A percentile compares a stretch with the other conserved stretches of the same genome.
Conservation (phyloP, 2,888 invertebrate genomes). For the Ariolimax columbianus region DNA sequence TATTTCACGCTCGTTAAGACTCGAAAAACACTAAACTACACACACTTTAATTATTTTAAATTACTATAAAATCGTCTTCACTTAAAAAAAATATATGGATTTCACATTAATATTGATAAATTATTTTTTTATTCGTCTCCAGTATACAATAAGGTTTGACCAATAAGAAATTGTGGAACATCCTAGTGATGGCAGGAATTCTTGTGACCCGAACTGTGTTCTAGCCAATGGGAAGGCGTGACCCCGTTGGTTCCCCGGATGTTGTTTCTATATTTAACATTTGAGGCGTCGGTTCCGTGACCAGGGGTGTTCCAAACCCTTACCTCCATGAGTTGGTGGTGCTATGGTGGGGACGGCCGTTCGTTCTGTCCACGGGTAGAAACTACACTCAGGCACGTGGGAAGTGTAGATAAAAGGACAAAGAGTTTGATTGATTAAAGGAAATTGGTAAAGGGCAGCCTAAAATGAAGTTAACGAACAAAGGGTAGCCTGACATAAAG, state of each 20-base stretch:
- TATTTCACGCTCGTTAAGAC: background rate
- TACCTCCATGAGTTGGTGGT: background rate
- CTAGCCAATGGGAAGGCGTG: constrained; percentile 47
- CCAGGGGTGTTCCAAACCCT: constrained; percentile 28
- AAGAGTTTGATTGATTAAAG: too few relatives aligned
- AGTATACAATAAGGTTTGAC: background rate
- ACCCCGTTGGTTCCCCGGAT: constrained; percentile 46
- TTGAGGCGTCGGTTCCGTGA: constrained; percentile 44
- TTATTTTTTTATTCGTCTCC: background rate
- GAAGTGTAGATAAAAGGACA: too few relatives aligned
- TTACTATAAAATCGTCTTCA: background rate
- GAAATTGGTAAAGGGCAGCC: too few relatives aligned
- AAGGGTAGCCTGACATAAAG: too few relatives aligned
- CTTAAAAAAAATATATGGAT: too few relatives aligned
- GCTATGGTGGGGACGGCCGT: too few relatives aligned
- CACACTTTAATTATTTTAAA: background rate
- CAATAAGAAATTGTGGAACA: constrained; percentile 47
- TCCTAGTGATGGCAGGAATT: background rate
- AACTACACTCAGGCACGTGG: too few relatives aligned
- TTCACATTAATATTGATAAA: background rate
- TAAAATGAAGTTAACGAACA: too few relatives aligned
- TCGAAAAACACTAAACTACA: background rate
- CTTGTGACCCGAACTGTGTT: constrained; percentile 39
- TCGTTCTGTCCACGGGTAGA: too few relatives aligned
- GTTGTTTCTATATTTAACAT: constrained; percentile 45